A percentile compares a stretch with the other conserved stretches of the same genome.
Conservation (phyloP, 2,888 invertebrate species). For the Tachina fera region DNA sequence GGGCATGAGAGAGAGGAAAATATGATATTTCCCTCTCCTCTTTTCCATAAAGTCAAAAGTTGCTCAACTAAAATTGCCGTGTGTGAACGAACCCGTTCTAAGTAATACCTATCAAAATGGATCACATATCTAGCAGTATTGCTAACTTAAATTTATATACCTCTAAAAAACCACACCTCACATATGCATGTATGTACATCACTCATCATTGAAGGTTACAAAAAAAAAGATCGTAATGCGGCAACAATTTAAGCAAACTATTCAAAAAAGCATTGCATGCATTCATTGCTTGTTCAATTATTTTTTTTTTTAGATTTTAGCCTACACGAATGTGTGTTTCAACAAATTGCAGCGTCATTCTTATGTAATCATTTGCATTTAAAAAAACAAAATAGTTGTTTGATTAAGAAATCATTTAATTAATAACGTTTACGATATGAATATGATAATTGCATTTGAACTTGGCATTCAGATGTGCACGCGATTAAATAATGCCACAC, state of each 20-base stretch:
- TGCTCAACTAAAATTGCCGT: too few species aligned
- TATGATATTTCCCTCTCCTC: too few species aligned
- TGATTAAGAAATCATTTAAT: constrained; percentile 50
- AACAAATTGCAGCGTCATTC: constrained; percentile 18
- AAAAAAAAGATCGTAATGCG: neutral
- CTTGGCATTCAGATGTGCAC: constrained; percentile 24
- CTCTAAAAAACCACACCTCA: too few species aligned
- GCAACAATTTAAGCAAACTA: neutral
- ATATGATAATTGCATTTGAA: constrained; percentile 18
- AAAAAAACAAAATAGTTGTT: constrained; percentile 11
- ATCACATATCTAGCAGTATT: too few species aligned
- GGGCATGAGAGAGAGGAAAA: too few species aligned
- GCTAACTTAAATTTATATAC: too few species aligned
- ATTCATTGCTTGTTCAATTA: neutral
- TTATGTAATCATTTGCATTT: constrained; percentile 16
- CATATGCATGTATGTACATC: too few species aligned
- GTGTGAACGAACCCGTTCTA: too few species aligned
- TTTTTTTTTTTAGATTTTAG: neutral
- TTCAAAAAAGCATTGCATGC: neutral
- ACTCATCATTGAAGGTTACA: neutral
- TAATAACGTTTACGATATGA: constrained; percentile 31
- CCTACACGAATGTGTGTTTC: neutral
- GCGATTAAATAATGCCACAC: constrained; percentile 28
- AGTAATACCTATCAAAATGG: too few species aligned
- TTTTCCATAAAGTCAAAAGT: too few species aligned